Conservation (phyloP, 2,888 invertebrate genomes). For the Nebria brevicollis region DNA sequence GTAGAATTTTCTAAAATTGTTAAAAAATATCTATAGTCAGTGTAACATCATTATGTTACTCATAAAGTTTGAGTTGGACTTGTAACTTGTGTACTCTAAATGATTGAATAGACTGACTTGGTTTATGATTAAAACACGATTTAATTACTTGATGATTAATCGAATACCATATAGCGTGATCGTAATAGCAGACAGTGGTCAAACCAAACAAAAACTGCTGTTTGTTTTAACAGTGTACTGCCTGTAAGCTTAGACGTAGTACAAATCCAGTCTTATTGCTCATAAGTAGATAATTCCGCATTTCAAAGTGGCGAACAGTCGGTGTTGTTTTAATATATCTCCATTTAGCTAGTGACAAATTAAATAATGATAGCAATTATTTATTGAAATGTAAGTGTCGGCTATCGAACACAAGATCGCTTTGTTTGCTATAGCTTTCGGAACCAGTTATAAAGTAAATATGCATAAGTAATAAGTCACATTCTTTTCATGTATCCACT, state of each 20-base stretch:
- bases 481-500: no score
- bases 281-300: not conserved
- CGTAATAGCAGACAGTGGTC: not conserved
- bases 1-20: no score
- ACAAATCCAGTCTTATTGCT: not conserved
- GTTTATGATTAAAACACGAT: not conserved
- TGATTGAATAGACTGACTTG: not conserved
- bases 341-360: conserved; percentile 1
- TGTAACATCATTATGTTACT: no score
- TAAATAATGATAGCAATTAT: not conserved
- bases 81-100: no score
- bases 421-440: not conserved
- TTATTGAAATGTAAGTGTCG: not conserved
- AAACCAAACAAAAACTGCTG: not conserved
- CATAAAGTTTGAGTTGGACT: no score
- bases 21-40: no score
- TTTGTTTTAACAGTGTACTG: not conserved
- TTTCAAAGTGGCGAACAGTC: not conserved
- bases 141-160: not conserved
- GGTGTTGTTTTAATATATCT: not conserved
- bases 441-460: not conserved
- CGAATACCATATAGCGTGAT: not conserved
- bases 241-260: not conserved
- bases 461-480: not conserved
- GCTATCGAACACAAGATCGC: not conserved